phyloP scores from a whole-genome alignment of 2,888 invertebrate genomes.

The Thysanoteuthis rhombus region DNA sequence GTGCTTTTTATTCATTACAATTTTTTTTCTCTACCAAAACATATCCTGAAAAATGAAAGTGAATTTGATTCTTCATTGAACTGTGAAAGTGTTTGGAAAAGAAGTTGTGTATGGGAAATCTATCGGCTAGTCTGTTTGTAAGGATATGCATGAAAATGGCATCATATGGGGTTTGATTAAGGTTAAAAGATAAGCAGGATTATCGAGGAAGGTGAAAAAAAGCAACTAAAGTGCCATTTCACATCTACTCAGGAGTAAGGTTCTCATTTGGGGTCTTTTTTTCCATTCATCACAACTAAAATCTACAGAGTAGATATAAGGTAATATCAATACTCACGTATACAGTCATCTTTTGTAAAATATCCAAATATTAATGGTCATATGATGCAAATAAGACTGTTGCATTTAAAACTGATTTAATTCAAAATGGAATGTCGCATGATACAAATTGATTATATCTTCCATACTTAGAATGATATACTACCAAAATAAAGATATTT shows the following conservation, averaged over 20 bases:
- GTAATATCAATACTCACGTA: neutral
- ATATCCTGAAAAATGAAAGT: neutral
- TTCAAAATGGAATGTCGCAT: too few species aligned
- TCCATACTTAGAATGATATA: too few species aligned
- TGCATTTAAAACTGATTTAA: too few species aligned
- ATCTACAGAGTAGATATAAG: neutral
- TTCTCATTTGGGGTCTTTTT: neutral
- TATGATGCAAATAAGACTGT: too few species aligned
- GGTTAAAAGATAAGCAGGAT: neutral
- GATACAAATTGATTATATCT: too few species aligned
- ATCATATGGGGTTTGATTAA: neutral
- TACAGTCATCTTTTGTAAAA: neutral
- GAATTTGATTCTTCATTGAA: neutral
- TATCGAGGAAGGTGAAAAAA: neutral
- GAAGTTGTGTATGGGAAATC: neutral
- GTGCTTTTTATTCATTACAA: neutral
- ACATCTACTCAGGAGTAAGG: neutral
- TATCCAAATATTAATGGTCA: neutral
- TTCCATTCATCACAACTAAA: neutral
- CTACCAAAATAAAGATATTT: too few species aligned
- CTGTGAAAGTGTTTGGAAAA: neutral
- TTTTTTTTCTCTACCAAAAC: neutral
- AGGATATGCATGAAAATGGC: neutral
- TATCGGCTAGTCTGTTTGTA: neutral
- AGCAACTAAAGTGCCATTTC: neutral